These are phyloP conservation scores for Euplexia lucipara DNA, from an alignment of 2,888 invertebrate species.

Conservation along the genomic window DNA sequence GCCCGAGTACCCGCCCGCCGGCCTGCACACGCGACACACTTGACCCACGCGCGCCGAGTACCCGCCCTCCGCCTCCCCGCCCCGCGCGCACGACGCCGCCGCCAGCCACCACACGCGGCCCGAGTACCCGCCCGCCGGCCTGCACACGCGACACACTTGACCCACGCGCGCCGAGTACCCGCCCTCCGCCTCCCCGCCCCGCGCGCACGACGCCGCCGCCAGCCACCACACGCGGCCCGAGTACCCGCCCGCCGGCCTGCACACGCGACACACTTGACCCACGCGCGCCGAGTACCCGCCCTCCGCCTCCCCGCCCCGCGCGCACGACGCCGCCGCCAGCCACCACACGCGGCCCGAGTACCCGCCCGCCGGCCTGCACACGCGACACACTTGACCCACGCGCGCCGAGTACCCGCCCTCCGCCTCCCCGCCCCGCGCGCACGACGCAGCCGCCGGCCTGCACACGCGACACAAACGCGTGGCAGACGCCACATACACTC, in stretches of 20 bases:
- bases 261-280: background rate
- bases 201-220: constrained; percentile 28
- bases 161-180: background rate
- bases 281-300: background rate
- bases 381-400: background rate
- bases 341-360: constrained; percentile 42
- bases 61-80: constrained; percentile 6
- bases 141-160: constrained; percentile 22
- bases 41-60: background rate
- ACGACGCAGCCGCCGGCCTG: constrained; percentile 14
- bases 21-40: constrained; percentile 38
- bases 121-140: constrained; percentile 57
- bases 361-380: constrained; percentile 59
- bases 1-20: constrained; percentile 52
- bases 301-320: constrained; percentile 12
- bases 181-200: constrained; percentile 9
- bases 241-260: constrained; percentile 60
- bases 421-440: constrained; percentile 13
- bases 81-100: constrained; percentile 26
- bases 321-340: constrained; percentile 29
- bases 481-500: background rate
- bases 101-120: constrained; percentile 39
- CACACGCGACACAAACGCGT: background rate
- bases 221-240: constrained; percentile 41
- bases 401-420: background rate